Base-by-base conservation (phyloP, 2,888 invertebrate species). In the Nyleta sp. region DNA sequence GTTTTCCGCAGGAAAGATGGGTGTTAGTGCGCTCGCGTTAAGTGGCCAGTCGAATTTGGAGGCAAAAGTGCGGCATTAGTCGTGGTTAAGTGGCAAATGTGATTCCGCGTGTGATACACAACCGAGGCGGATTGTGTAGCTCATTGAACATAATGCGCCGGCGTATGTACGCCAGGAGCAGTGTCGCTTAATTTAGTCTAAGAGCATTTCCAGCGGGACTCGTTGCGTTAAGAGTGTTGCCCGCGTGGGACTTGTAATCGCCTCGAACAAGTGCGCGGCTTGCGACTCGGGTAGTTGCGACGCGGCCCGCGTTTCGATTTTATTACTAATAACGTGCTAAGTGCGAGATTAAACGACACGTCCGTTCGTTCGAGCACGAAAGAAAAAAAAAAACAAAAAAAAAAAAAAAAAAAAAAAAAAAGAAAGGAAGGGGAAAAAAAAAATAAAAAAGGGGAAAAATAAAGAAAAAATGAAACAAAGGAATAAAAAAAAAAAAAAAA, bases 181-280 rank as follows among this genome's bases (percentile, higher is more conserved):
- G 70, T 70, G 77, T 67, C 77, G 75, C 78, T 80, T 81, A 79
- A 80, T 83, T 77, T 72, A 80, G 81, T 81, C 81, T 78, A 79
- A 80, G 80, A 59, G 80, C 75, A 80, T 79, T 80, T 77, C 77
- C 80, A 60, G 55, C 44, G 72, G 78, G 80, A 73, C 76, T 79
- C 82, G 74, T 76, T 71, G 80, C 72, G 65, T 75, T 74, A 77
- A 75, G 78, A 70, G 67, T 80, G 80, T 75, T 82, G 70, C 64
- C 77, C 84, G 80, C 83, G 57, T 65, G 86, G 84, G 84, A 84
- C 82, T 83, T 84, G 85, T 85, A 86, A 86, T 85, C 81, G 82
- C 75, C 79, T 80, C 79, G 83, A 84, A 84, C 84, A 84, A 86
- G 82, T 82, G 83, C 80, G 78, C 76, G 78, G 73, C 70, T 82